Conservation (phyloP, 2,113 vertebrate species). For the Limanda limanda region DNA sequence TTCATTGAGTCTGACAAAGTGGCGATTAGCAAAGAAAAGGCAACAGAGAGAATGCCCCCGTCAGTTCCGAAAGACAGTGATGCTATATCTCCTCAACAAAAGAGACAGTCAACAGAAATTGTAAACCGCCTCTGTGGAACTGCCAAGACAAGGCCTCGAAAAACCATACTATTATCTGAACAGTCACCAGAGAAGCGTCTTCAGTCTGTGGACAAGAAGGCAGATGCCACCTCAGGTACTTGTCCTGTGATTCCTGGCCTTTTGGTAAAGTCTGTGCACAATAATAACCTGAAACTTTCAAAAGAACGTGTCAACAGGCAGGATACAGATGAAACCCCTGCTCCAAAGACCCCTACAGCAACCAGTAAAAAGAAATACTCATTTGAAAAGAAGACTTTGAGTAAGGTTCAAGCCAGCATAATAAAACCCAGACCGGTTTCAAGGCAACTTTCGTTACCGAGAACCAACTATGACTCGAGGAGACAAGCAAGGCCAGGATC, state of each 20-base stretch:
- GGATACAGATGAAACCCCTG: not conserved
- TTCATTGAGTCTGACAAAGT: not conserved
- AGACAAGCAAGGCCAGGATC: not conserved
- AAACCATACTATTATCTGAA: not conserved
- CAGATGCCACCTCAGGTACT: not conserved
- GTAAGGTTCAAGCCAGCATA: not conserved
- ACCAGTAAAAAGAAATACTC: not conserved
- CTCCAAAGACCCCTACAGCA: not conserved
- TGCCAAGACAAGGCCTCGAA: not conserved
- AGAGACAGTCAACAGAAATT: not conserved
- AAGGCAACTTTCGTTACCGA: not conserved
- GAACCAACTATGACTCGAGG: not conserved
- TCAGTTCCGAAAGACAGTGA: conserved; percentile 1
- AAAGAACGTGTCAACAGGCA: not conserved
- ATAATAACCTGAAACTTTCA: not conserved
- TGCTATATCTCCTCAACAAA: not conserved
- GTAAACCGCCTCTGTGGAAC: not conserved
- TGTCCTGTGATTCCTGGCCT: not conserved
- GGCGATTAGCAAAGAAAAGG: not conserved
- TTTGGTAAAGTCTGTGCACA: not conserved
- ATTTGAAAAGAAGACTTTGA: not conserved
- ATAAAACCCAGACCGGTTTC: not conserved
- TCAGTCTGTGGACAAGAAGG: not conserved
- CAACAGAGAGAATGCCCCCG: not conserved
- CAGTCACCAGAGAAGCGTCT: not conserved